phyloP scores from a whole-genome alignment of 2,888 invertebrate genomes.

The Sipunculus nudus region DNA sequence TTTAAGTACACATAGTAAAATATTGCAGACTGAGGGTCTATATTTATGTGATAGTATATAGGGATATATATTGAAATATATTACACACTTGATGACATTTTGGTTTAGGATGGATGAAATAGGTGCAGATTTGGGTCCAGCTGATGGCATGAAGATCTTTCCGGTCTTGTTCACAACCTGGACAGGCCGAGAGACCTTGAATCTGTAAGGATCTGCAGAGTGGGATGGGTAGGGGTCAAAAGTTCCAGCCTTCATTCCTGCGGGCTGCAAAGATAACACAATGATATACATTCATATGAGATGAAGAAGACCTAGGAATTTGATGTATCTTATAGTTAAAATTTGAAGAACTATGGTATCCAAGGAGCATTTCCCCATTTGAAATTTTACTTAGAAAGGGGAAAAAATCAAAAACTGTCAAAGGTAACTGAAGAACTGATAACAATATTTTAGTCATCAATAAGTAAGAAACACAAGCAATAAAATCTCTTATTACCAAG shows the following conservation, averaged over 20 bases:
- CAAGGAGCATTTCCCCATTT: too few species aligned
- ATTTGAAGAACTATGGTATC: too few species aligned
- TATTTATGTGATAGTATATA: too few species aligned
- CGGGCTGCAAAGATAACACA: slow-evolving; percentile 52
- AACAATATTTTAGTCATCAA: too few species aligned
- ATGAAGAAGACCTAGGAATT: too few species aligned
- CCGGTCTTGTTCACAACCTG: slow-evolving; percentile 65
- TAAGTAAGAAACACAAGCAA: too few species aligned
- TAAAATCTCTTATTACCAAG: too few species aligned
- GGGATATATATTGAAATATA: background rate
- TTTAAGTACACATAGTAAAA: background rate
- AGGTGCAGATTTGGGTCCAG: slow-evolving; percentile 62
- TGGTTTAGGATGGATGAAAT: slow-evolving; percentile 61
- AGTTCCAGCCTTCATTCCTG: slow-evolving; percentile 64
- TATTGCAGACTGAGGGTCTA: background rate
- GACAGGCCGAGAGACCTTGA: slow-evolving; percentile 48
- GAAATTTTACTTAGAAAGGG: too few species aligned
- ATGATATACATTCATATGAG: background rate
- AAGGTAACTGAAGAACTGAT: too few species aligned
- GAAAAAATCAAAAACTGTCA: too few species aligned
- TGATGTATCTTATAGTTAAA: too few species aligned
- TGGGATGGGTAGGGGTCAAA: slow-evolving; percentile 66
- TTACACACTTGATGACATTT: slow-evolving; percentile 59
- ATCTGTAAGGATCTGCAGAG: slow-evolving; percentile 58
- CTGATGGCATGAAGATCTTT: slow-evolving; percentile 62